phyloP scores from a whole-genome alignment of 2,888 invertebrate species.

The Ichneumoninae sp. region DNA sequence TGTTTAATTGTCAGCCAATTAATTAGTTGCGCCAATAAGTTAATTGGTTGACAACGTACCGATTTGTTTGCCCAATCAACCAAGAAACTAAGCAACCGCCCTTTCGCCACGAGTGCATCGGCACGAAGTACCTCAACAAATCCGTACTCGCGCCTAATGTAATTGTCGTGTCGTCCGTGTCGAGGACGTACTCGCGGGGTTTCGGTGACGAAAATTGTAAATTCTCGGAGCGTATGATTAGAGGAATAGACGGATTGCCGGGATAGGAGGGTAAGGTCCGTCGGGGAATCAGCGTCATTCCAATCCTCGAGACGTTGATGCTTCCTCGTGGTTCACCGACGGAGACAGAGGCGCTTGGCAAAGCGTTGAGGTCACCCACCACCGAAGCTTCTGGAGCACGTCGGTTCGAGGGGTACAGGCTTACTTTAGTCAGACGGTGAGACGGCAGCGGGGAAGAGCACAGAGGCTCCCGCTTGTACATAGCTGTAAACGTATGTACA shows the following conservation, averaged over 20 bases:
- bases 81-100: neutral
- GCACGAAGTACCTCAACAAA: neutral
- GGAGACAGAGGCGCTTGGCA: slow-evolving; percentile 17
- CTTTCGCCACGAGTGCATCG: neutral
- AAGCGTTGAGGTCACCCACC: slow-evolving; percentile 37
- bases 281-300: slow-evolving; percentile 60
- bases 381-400: slow-evolving; percentile 19
- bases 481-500: slow-evolving; percentile 7
- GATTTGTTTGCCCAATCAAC: neutral
- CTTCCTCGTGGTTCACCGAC: slow-evolving; percentile 27
- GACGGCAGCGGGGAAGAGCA: neutral
- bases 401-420: slow-evolving; percentile 17
- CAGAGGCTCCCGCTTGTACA: slow-evolving; percentile 20
- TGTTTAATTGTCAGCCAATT: neutral
- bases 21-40: neutral
- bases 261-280: slow-evolving; percentile 38
- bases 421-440: slow-evolving; percentile 16
- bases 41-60: neutral
- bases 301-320: slow-evolving; percentile 44
- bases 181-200: neutral
- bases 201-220: slow-evolving; percentile 10
- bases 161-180: neutral
- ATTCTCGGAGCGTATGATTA: slow-evolving; percentile 25
- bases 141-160: neutral
- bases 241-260: slow-evolving; percentile 26